Evolutionary conservation across 2,888 invertebrate species (phyloP).

Genomic region (Hemithea aestivaria): DNA sequence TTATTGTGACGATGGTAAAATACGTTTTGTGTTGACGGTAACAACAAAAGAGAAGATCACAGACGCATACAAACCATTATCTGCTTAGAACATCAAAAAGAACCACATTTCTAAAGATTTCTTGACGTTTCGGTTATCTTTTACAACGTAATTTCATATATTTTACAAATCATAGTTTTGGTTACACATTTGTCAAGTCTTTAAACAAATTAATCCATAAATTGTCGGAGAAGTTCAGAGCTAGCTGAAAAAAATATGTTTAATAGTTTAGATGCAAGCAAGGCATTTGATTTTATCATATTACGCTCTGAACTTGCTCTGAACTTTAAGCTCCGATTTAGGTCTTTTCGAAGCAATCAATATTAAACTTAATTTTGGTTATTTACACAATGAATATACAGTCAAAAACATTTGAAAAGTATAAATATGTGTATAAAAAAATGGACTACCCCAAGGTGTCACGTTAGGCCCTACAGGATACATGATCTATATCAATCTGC

Average conservation of each 20-base stretch:
- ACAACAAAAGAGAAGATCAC: constrained; percentile 18
- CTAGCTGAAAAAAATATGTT: background rate
- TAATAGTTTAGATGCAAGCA: background rate
- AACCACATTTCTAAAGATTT: constrained; percentile 24
- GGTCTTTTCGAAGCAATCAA: too few relatives aligned
- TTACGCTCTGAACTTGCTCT: too few relatives aligned
- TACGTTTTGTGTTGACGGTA: constrained; percentile 7
- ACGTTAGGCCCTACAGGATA: constrained; percentile 18
- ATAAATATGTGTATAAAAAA: constrained; percentile 3
- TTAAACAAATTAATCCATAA: background rate
- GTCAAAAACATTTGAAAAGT: constrained; percentile 1
- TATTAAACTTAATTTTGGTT: background rate
- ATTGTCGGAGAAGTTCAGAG: background rate
- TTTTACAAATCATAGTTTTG: too few relatives aligned
- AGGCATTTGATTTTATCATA: too few relatives aligned
- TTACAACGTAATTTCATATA: too few relatives aligned
- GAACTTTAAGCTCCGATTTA: too few relatives aligned
- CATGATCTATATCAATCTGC: constrained; percentile 53
- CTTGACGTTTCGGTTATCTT: too few relatives aligned
- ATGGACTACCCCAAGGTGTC: constrained; percentile 19
- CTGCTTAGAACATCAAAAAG: constrained; percentile 44
- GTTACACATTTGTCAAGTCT: background rate
- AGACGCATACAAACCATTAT: constrained; percentile 28
- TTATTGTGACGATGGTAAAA: constrained; percentile 4
- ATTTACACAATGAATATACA: constrained; percentile 1